Conservation (phyloP, 2,888 invertebrate genomes). For the Papilio demoleus region DNA sequence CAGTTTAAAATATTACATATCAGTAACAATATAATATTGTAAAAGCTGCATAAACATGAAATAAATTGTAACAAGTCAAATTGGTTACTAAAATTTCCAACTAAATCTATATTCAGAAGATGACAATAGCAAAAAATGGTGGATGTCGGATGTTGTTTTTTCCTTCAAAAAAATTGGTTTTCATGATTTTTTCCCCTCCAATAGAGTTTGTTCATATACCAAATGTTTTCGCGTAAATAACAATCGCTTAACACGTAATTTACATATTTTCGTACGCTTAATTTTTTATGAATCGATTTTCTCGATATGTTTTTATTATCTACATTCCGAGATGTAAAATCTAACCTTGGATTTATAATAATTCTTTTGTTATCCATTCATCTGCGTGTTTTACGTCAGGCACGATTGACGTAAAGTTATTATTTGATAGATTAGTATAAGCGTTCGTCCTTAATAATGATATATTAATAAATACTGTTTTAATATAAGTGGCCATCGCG, state of each 20-base stretch:
- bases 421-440: constrained; percentile 5
- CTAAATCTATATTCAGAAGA: constrained; percentile 2
- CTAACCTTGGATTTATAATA: constrained; percentile 13
- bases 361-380: constrained; percentile 22
- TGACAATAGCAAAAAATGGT: constrained; percentile 13
- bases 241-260: not conserved
- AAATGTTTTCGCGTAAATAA: not conserved
- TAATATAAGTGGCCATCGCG: not conserved
- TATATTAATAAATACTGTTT: constrained; percentile 4
- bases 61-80: not conserved
- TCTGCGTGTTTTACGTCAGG: constrained; percentile 7
- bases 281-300: constrained; percentile 11
- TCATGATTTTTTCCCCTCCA: not conserved
- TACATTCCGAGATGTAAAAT: constrained; percentile 24
- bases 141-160: constrained; percentile 18
- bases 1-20: constrained; percentile 19
- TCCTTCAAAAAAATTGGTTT: constrained; percentile 2
- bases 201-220: not conserved
- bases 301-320: constrained; percentile 11
- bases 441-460: constrained; percentile 14
- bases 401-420: constrained; percentile 17
- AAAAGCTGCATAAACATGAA: not conserved
- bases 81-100: not conserved
- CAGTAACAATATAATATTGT: not conserved
- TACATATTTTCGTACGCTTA: not conserved